Base-by-base conservation (phyloP, 64 coral and sea anemone species). In the Anthopleura sola region DNA sequence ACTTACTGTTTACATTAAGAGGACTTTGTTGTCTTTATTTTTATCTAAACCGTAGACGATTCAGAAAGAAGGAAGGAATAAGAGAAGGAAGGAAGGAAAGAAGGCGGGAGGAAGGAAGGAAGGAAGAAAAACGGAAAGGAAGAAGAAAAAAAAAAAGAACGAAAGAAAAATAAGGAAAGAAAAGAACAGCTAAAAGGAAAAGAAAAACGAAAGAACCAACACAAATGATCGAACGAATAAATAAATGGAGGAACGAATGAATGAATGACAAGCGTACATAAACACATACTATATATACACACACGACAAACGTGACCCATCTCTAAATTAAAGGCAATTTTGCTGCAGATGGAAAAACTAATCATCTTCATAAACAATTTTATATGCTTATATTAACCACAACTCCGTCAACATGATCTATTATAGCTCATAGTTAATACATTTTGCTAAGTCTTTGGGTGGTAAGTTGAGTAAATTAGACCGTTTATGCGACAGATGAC, bases 331-430 rank as follows among this genome's bases (percentile, higher is more conserved):
- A 71, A 71, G 28, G 29, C 66, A 71, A 71, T 71, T 71, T 71
- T 71, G 24, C 66, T 71, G 66, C 31, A 71, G 66, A 71, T 71
- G 66, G 66, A 71, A 71, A 71, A 71, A 32, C 66, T 34, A 71
- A 71, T 71, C 66, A 71, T 71, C 66, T 71, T 71, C 28, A 71
- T 32, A 34, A 71, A 36, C n/a, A 13, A 71, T 32, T 71, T 34
- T 14, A 71, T 31, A 66, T 23, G 60, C 18, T 56, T 26, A 62
- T 62, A 62, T 62, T 62, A 62, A 62, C 58, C 58, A 62, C 58
- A 62, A 62, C 58, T 7, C n/a, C 21, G 28, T 71, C 26, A 71
- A 34, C 66, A 71, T 71, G 28, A 71, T 71, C 66, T 71, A 71
- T 71, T 71, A 71, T 71, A 29, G 10, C 11, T 15, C 66, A 71